These are phyloP conservation scores for Myiotriccus ornatus DNA, from an alignment of 2,797 vertebrate genomes.

Conservation along the genomic window DNA sequence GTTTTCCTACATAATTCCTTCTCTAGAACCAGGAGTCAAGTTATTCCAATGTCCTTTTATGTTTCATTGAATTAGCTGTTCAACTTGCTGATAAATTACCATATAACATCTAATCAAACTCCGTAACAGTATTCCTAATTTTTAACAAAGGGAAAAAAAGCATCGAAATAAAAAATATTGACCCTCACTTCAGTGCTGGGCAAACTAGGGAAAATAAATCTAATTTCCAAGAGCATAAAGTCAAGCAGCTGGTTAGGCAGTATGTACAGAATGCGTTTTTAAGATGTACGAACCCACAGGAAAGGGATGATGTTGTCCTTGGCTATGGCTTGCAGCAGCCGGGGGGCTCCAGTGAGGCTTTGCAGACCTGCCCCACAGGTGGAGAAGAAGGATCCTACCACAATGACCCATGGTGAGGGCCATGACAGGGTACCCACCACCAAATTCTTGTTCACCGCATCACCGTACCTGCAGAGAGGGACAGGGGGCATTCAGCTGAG, in stretches of 20 bases:
- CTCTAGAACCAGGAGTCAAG: not conserved
- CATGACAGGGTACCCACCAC: conserved; percentile 95
- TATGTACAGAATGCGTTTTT: rapidly evolving
- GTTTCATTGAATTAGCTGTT: not conserved
- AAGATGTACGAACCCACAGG: conserved; percentile 82
- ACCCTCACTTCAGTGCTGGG: not conserved
- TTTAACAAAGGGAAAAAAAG: not conserved
- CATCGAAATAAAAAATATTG: not conserved
- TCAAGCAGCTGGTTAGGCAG: not conserved
- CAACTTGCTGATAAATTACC: not conserved
- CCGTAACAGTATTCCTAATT: not conserved
- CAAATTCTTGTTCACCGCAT: conserved; percentile 88
- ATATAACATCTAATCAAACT: not conserved
- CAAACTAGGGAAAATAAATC: not conserved
- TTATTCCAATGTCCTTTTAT: not conserved
- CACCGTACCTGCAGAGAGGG: conserved; percentile 84
- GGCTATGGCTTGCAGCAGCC: conserved; percentile 94
- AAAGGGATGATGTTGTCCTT: conserved; percentile 99
- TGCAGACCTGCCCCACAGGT: conserved; percentile 94
- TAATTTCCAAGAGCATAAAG: not conserved
- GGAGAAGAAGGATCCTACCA: conserved; percentile 97
- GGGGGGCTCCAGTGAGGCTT: conserved; percentile 92
- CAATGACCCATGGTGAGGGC: conserved; percentile 98
- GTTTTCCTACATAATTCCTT: not conserved
- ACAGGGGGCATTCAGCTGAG: not conserved